Conservation (phyloP, 2,797 vertebrate species). For the Melanogrammus aeglefinus region DNA sequence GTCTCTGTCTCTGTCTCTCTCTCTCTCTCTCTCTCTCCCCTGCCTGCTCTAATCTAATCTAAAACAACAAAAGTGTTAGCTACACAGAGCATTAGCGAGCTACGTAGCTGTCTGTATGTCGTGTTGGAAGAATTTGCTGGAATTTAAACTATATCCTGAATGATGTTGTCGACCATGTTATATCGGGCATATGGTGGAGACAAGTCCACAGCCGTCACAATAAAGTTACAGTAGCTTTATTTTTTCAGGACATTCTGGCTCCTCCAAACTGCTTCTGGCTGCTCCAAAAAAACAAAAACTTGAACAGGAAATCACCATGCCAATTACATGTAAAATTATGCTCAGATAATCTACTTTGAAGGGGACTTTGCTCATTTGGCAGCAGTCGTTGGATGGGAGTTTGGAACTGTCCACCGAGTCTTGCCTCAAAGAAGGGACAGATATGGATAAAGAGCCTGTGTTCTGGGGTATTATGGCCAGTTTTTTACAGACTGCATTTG, state of each 20-base stretch:
- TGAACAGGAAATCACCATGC: conserved; percentile 41
- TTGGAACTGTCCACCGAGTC: not conserved
- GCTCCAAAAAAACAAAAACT: conserved; percentile 27
- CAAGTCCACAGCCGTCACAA: not conserved
- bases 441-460: not conserved
- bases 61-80: not conserved
- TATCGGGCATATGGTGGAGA: not conserved
- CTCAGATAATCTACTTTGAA: conserved; percentile 29
- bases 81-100: not conserved
- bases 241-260: not conserved
- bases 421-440: too few relatives aligned
- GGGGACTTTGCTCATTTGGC: conserved; percentile 20
- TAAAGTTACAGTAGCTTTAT: not conserved
- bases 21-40: not conserved
- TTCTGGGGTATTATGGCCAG: not conserved
- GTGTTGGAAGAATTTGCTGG: too few relatives aligned
- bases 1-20: not conserved
- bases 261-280: not conserved
- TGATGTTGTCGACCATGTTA: too few relatives aligned
- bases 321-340: conserved; percentile 34
- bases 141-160: too few relatives aligned
- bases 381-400: not conserved
- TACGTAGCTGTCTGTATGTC: too few relatives aligned
- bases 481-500: not conserved
- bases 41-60: not conserved